Base-by-base conservation (phyloP, 2,888 invertebrate species). In the Lacanobia wlatinum region DNA sequence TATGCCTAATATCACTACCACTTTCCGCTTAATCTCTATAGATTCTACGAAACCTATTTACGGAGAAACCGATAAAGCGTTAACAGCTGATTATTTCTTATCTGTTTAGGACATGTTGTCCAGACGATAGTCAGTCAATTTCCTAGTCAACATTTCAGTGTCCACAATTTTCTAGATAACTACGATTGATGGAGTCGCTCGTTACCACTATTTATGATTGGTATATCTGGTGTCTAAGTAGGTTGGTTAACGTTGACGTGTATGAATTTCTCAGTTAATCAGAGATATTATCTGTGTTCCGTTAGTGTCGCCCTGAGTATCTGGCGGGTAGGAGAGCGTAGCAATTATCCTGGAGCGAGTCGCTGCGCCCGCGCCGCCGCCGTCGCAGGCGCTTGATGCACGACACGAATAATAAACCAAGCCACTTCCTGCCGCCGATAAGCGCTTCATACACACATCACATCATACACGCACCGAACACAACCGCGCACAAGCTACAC, bases 331-430 rank as follows among this genome's bases (percentile, higher is more conserved):
- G 78, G 70, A 82, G 81, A 74, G 70, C 86, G 90, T 87, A 90
- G 92, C 91, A 92, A 94, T 94, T 93, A 92, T 92, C 93, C 93
- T 92, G 92, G 89, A 89, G 89, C 87, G 87, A 86, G 87, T 84
- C 84, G 87, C 83, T 88, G 88, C 90, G 89, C 89, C 89, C 82
- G 89, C 74, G 64, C 46, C 59, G 90, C 91, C 65, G 90, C 91
- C 92, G 48, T 28, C 65, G 90, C 95, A 92, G 93, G 90, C 92
- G 87, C 90, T 90, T 91, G 93, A 93, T 93, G 94, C 95, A 94
- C 95, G 96, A 94, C 95, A 94, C 94, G 96, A 96, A 96, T 96
- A 96, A 95, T 95, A 96, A 96, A 95, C 94, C 94, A 89, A 94
- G 92, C 93, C 93, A 95, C 94, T 96, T 96, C 96, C 96, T 96